phyloP scores from a whole-genome alignment of 53 echinoderm and acorn worm genomes.

The Echinarachnius parma region DNA sequence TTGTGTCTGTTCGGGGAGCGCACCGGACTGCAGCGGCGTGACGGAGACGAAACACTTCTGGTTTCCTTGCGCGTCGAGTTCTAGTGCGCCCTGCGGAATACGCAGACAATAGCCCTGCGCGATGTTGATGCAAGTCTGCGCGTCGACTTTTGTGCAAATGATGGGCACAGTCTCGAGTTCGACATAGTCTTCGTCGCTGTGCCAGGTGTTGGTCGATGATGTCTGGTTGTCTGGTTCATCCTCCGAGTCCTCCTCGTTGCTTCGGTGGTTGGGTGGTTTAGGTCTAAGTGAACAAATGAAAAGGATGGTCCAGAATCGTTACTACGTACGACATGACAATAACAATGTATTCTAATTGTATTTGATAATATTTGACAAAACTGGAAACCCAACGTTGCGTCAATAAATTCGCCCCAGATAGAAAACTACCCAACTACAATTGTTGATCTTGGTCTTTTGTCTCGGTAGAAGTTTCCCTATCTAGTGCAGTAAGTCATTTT shows the following conservation, averaged over 20 bases:
- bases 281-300: too few species aligned
- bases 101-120: slow-evolving; percentile 20
- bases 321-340: too few species aligned
- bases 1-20: neutral
- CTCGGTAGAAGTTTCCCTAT: too few species aligned
- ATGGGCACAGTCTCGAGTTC: slow-evolving; percentile 17
- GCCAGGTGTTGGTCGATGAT: too few species aligned
- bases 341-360: too few species aligned
- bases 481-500: too few species aligned
- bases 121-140: neutral
- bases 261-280: neutral
- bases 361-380: too few species aligned
- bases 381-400: too few species aligned
- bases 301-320: too few species aligned
- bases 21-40: neutral
- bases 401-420: too few species aligned
- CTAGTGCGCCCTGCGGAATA: slow-evolving; percentile 11
- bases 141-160: slow-evolving; percentile 18
- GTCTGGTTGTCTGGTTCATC: neutral
- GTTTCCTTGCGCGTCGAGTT: neutral
- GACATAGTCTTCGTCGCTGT: neutral
- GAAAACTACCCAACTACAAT: too few species aligned
- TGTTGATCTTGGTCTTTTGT: too few species aligned
- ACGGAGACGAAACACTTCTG: slow-evolving; percentile 28
- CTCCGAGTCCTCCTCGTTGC: neutral